A percentile compares a stretch with the other conserved stretches of the same genome.
phyloP scores from a whole-genome alignment of 2,888 invertebrate genomes.

The Pardosa pseudoannulata region DNA sequence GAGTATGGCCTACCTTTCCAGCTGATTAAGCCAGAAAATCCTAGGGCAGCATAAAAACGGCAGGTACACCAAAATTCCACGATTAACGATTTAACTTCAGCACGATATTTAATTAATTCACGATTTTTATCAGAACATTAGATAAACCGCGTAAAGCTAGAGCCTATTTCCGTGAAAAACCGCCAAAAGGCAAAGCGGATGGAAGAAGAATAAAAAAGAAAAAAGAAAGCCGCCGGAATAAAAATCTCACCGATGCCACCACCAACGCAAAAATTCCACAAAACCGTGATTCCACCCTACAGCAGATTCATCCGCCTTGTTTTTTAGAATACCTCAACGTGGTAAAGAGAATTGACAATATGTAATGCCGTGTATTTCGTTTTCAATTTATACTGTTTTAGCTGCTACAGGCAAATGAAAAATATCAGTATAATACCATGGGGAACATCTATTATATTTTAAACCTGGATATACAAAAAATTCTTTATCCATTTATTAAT shows the following conservation, averaged over 20 bases:
- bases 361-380: neutral
- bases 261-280: conserved; percentile 20
- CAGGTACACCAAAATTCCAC: neutral
- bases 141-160: neutral
- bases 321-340: neutral
- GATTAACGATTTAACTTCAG: neutral
- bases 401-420: no score
- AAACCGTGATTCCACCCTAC: neutral
- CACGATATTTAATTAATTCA: no score
- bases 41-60: no score
- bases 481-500: no score
- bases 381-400: neutral
- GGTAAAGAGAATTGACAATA: neutral
- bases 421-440: no score
- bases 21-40: neutral
- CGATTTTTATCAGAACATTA: neutral
- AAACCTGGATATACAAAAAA: no score
- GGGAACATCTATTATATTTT: no score
- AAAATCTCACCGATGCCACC: neutral
- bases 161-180: conserved; percentile 13
- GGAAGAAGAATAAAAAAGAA: neutral
- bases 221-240: neutral
- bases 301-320: neutral
- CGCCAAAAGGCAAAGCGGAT: conserved; percentile 15
- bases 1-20: no score